phyloP scores from a whole-genome alignment of 2,888 invertebrate genomes.

The Pristionchus fissidentatus region DNA sequence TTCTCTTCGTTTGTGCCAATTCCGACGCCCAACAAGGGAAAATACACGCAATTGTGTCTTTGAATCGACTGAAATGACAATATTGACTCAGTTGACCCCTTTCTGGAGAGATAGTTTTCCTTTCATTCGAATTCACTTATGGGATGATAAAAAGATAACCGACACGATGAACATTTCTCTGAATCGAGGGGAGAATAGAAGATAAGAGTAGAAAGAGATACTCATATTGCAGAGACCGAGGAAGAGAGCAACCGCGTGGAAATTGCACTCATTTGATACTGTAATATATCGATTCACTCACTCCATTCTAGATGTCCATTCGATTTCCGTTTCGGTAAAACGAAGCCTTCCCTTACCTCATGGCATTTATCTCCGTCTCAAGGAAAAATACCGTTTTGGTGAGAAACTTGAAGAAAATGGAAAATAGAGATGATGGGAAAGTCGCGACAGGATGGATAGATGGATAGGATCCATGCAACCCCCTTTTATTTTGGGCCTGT shows the following conservation, averaged over 20 bases:
- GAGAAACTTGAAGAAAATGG: not conserved
- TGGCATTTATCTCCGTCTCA: too few species aligned
- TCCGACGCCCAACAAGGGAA: not conserved
- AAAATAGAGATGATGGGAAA: not conserved
- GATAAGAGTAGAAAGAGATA: slow-evolving; percentile 72
- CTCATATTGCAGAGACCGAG: slow-evolving; percentile 72
- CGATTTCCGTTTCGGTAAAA: too few species aligned
- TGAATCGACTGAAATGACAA: slow-evolving; percentile 13
- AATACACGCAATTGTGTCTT: slow-evolving; percentile 7
- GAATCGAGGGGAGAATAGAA: slow-evolving; percentile 69
- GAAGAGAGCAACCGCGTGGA: slow-evolving; percentile 64
- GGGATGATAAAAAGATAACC: slow-evolving; percentile 13
- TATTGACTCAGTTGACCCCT: not conserved
- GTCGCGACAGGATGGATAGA: too few species aligned
- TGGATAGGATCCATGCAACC: too few species aligned
- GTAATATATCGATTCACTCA: too few species aligned
- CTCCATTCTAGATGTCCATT: too few species aligned
- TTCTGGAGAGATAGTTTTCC: too few species aligned
- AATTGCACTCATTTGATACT: not conserved
- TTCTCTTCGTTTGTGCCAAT: not conserved
- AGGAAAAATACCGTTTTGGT: too few species aligned
- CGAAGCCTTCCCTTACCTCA: too few species aligned
- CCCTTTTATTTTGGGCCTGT: too few species aligned
- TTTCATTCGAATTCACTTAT: not conserved
- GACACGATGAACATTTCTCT: slow-evolving; percentile 67